phyloP scores from a whole-genome alignment of 2,797 vertebrate species.

The Acrossocheilus fasciatus region DNA sequence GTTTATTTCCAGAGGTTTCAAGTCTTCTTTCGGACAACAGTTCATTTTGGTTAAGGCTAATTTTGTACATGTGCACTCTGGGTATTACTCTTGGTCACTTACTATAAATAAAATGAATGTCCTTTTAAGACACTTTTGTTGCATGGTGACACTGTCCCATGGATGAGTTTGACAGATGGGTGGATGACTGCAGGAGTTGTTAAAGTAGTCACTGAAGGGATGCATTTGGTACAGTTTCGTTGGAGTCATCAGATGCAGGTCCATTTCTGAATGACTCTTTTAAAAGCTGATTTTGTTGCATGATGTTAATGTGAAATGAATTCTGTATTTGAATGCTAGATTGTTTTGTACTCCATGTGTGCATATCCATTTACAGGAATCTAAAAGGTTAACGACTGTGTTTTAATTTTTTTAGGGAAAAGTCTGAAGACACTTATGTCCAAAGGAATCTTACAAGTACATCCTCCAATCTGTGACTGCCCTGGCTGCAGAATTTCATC shows the following conservation, averaged over 20 bases:
- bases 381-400: constrained; percentile 19
- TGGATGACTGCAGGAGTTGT: neutral
- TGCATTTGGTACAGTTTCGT: neutral
- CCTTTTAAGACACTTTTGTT: constrained; percentile 13
- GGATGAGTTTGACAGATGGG: constrained; percentile 35
- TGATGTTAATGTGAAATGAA: neutral
- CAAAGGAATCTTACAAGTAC: constrained; percentile 99
- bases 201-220: neutral
- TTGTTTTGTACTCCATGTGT: neutral
- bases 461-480: constrained; percentile 99
- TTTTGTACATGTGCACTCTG: neutral
- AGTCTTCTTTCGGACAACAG: constrained; percentile 31
- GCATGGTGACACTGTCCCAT: neutral
- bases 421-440: constrained; percentile 99
- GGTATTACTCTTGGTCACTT: constrained; percentile 10
- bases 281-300: neutral
- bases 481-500: constrained; percentile 99
- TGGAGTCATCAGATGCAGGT: neutral
- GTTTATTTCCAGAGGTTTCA: constrained; percentile 35
- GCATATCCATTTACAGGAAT: neutral
- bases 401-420: constrained; percentile 84
- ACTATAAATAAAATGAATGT: constrained; percentile 4
- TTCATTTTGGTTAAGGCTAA: constrained; percentile 32
- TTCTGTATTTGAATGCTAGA: no score
- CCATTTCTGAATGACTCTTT: constrained; percentile 5